Conservation (phyloP, 2,797 vertebrate species). For the Macrochelys suwanniensis region DNA sequence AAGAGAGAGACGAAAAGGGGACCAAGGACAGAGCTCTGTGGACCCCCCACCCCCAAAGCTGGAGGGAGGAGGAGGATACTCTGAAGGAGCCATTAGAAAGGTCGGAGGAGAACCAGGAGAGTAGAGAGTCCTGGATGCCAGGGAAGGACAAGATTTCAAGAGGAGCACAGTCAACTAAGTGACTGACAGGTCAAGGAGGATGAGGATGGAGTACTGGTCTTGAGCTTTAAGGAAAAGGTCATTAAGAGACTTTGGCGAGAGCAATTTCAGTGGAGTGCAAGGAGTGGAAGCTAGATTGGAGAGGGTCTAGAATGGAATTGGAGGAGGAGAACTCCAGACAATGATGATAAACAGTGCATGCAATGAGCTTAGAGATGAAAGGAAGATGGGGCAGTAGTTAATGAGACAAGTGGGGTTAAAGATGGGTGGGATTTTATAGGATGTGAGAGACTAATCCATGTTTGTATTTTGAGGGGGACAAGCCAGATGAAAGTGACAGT, state of each 20-base stretch:
- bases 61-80: rapidly evolving
- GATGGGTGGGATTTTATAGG: neutral
- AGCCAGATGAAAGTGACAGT: neutral
- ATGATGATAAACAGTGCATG: neutral
- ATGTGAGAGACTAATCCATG: rapidly evolving
- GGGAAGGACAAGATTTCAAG: rapidly evolving
- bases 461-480: neutral
- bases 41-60: rapidly evolving
- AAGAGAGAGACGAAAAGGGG: neutral
- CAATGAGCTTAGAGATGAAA: rapidly evolving
- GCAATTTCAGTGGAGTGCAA: rapidly evolving
- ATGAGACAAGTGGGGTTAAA: neutral
- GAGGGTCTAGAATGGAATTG: rapidly evolving
- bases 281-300: neutral
- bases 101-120: rapidly evolving
- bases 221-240: neutral
- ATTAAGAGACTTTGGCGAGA: rapidly evolving
- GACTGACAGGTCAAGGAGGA: rapidly evolving
- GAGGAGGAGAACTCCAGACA: rapidly evolving
- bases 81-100: neutral
- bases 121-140: rapidly evolving
- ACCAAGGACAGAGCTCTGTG: neutral
- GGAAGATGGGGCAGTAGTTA: rapidly evolving
- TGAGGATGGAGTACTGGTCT: neutral
- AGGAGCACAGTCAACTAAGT: neutral